Evolutionary conservation across 2,113 vertebrate species (phyloP).

Genomic region (Rhagologus leucostigma): DNA sequence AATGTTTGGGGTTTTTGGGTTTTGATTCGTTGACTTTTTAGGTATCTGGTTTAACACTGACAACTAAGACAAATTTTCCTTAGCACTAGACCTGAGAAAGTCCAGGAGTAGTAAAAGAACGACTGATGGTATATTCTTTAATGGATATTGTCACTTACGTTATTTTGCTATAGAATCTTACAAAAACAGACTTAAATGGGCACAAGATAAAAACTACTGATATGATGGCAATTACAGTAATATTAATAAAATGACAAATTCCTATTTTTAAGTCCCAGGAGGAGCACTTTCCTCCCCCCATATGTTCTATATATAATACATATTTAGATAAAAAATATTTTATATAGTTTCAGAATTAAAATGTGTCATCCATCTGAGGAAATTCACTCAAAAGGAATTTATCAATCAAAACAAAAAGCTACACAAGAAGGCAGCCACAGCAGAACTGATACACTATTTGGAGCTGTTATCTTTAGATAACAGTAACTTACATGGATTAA

Average conservation of each 20-base stretch:
- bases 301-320: neutral
- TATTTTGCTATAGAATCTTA: neutral
- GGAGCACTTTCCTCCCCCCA: neutral
- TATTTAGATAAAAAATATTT: neutral
- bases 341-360: neutral
- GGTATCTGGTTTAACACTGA: neutral
- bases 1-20: fast-evolving
- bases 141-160: neutral
- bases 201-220: neutral
- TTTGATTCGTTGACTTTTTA: neutral
- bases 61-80: neutral
- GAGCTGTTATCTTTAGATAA: neutral
- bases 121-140: neutral
- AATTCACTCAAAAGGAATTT: neutral
- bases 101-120: neutral
- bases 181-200: neutral
- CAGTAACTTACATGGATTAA: neutral
- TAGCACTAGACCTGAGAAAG: neutral
- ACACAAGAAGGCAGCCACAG: neutral
- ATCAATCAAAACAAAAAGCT: neutral
- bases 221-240: neutral
- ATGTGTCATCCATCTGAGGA: neutral
- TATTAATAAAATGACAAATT: neutral
- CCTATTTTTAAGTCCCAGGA: neutral
- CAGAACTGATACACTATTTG: neutral